Percentiles rank a stretch among this genome's conserved stretches.
phyloP scores from a whole-genome alignment of 2,113 vertebrate genomes.

The Trogon melanurus region DNA sequence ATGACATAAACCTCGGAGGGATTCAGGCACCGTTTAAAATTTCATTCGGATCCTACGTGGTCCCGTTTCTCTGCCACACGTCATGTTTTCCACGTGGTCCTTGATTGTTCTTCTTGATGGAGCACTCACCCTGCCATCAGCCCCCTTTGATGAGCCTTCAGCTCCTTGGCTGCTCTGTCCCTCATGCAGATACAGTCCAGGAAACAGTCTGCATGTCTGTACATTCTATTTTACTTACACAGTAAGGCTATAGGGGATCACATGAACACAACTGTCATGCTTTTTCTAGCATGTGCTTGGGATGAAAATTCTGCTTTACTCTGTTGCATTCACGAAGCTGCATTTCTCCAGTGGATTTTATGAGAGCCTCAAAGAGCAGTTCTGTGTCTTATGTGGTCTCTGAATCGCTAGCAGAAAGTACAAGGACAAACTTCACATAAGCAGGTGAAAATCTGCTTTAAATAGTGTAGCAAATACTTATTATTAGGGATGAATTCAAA shows the following conservation, averaged over 20 bases:
- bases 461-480: not conserved
- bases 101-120: not conserved
- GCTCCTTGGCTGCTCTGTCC: not conserved
- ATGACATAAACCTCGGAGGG: not conserved
- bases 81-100: rapidly evolving
- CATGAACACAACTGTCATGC: not conserved
- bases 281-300: not conserved
- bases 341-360: not conserved
- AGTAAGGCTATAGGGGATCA: not conserved
- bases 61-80: rapidly evolving
- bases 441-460: not conserved
- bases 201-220: not conserved
- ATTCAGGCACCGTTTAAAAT: not conserved
- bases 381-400: not conserved
- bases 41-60: not conserved
- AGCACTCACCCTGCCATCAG: not conserved
- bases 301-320: not conserved
- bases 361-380: not conserved
- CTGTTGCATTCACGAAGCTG: not conserved
- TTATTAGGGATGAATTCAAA: not conserved
- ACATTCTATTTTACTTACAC: not conserved
- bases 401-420: not conserved
- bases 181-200: not conserved
- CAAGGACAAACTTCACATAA: not conserved
- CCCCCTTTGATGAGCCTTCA: not conserved